Evolutionary conservation across 1,140 invertebrate genomes (phyloP), one percentile per base, ranked within the genome.

Genomic region (Hylyphantes graminicola): DNA sequence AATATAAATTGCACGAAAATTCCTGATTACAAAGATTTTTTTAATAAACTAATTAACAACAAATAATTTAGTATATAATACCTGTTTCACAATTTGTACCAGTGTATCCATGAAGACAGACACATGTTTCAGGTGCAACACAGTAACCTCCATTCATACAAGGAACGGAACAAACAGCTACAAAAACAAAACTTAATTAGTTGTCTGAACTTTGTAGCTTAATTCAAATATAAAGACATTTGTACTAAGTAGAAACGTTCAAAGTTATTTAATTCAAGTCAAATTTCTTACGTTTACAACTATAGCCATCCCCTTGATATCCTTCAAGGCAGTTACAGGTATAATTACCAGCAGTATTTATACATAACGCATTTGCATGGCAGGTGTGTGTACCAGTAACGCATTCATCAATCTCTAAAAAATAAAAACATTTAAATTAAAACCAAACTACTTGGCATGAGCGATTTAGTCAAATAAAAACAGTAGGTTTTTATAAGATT

Each of bases 131-230:
- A 59, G 95, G 95, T 68, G 92, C 92, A 55, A 93, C 90, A 89
- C 96, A 97, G 70, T 92, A 90, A 64, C 96, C 96, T 55, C 96
- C 95, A 90, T 97, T 96, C 85, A 95, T 91, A 89, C 96, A 97
- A 0, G 92, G 92, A 70, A 93, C 92, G 82, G 92, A 93, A 89
- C 96, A 97, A 50, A 94, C 91, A 59, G 95, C 96, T 97, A 89
- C 6, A 91, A 90, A 79, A 86, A 83, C 54, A 87, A 61, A 67
- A 67, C 64, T 21, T 67, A 35, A 35, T 35, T 35, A 35, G 35
- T 35, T 35, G 35, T 35, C 5, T 35, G 35, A 35, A 35, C 35
- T 1, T 35, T 35, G 35, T 35, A 35, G 5, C 35, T 35, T 35
- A 35, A 35, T 35, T 35, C 35, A 35, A 35, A 35, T 35, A 35